phyloP scores from a whole-genome alignment of 2,113 vertebrate species.

The Muscicapa adusta region DNA sequence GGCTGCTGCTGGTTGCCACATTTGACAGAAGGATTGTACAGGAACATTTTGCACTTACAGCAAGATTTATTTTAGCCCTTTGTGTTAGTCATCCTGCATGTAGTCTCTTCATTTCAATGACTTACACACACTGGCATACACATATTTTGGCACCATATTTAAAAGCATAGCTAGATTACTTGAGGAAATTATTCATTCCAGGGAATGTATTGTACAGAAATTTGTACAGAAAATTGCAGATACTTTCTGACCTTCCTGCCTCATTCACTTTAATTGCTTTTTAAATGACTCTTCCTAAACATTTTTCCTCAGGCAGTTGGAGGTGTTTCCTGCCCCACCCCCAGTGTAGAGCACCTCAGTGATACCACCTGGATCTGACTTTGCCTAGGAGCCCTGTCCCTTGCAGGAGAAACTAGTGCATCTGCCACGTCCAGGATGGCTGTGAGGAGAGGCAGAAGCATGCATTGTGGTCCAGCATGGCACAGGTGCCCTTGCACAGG shows the following conservation, averaged over 20 bases:
- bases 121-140: neutral
- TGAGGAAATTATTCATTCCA: neutral
- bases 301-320: neutral
- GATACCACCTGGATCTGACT: neutral
- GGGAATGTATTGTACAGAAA: neutral
- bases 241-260: neutral
- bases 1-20: neutral
- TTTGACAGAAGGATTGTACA: neutral
- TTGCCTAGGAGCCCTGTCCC: neutral
- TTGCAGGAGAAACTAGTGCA: neutral
- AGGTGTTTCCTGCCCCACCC: neutral
- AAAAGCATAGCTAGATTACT: neutral
- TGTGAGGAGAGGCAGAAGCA: neutral
- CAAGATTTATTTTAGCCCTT: neutral
- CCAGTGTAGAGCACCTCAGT: neutral
- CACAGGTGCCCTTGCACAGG: no score
- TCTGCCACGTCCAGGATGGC: neutral
- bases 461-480: accelerated
- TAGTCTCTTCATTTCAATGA: neutral
- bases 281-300: neutral
- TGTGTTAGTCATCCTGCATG: neutral
- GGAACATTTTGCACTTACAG: neutral
- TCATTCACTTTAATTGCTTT: neutral
- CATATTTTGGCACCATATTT: neutral
- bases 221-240: neutral